Conservation (phyloP, 2,888 invertebrate genomes). For the Nemoura dubitans region DNA sequence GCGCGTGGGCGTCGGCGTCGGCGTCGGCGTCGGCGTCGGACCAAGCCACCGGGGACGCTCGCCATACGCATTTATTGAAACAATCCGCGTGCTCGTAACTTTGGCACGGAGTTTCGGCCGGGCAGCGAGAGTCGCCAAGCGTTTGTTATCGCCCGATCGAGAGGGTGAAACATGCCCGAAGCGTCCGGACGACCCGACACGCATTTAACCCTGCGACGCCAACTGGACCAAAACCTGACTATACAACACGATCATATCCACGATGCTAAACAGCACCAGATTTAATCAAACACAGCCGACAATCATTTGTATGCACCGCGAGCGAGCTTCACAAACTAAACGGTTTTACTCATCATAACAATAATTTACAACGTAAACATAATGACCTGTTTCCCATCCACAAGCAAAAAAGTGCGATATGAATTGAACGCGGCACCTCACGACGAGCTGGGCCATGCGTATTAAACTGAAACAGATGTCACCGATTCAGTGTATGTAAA, state of each 20-base stretch:
- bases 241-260: background rate
- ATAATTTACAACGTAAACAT: background rate
- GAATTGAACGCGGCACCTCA: background rate
- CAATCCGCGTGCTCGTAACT: background rate
- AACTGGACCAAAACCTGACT: background rate
- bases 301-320: background rate
- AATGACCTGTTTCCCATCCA: background rate
- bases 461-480: background rate
- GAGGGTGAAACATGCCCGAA: background rate
- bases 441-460: background rate
- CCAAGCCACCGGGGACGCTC: background rate
- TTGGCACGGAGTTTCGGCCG: no score
- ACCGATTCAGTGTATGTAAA: background rate
- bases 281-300: background rate
- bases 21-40: conserved; percentile 14
- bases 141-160: background rate
- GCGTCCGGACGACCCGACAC: background rate
- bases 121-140: background rate
- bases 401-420: background rate
- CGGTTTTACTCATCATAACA: background rate
- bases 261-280: no score
- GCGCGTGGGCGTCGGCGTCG: conserved; percentile 23
- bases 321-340: background rate
- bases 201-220: background rate
- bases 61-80: background rate